Evolutionary conservation across 2,797 vertebrate genomes (phyloP).

Genomic region (Brachymystax lenok): DNA sequence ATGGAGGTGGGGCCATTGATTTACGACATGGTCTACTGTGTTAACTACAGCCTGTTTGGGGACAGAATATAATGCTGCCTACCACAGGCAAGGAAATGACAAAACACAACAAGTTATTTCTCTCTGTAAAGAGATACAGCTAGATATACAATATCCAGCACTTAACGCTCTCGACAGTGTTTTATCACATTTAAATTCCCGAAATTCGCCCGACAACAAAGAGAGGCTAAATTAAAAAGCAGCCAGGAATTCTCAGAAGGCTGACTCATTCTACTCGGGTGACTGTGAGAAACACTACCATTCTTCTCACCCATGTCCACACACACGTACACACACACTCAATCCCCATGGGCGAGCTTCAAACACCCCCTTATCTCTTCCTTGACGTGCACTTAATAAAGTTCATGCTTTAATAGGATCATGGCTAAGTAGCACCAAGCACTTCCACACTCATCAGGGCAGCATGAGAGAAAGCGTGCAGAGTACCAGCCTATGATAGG

Average conservation of each 20-base stretch:
- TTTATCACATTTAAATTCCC: constrained; percentile 36
- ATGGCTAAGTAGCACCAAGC: constrained; percentile 7
- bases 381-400: constrained; percentile 39
- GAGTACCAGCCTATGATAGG: background rate
- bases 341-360: constrained; percentile 7
- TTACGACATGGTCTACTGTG: constrained; percentile 46
- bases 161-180: background rate
- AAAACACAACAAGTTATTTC: too few species aligned
- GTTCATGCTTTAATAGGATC: constrained; percentile 29
- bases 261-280: constrained; percentile 16
- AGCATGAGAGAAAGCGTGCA: background rate
- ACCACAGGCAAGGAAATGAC: too few species aligned
- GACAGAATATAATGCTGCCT: background rate
- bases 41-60: constrained; percentile 11
- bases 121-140: background rate
- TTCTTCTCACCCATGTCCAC: constrained; percentile 6
- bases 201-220: constrained; percentile 30
- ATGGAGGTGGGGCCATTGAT: constrained; percentile 41
- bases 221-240: constrained; percentile 55
- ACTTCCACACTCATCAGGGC: constrained; percentile 19
- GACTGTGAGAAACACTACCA: constrained; percentile 18
- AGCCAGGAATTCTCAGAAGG: constrained; percentile 34
- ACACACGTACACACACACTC: constrained; percentile 19
- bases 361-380: constrained; percentile 37
- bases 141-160: background rate